Base-by-base conservation (phyloP, 1,140 invertebrate genomes). In the Aradophagus sp. region DNA sequence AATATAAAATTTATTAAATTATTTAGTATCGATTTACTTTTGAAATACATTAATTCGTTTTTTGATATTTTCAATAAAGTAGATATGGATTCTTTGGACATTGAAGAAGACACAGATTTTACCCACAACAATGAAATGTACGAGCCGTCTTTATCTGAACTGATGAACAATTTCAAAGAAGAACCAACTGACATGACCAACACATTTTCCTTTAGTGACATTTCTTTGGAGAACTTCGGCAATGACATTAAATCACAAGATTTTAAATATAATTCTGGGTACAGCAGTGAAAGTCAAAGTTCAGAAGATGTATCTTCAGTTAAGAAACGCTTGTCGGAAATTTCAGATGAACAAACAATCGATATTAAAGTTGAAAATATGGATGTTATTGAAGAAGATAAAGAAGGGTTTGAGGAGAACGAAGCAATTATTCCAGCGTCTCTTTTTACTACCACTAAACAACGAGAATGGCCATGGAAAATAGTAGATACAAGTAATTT, bases 391-490 rank as follows among this genome's bases (percentile, higher is more conserved):
- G 11, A 11, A 7, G 50, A 62, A 32, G 34, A 66, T 0, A 61
- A 39, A 27, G 29, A 62, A 12, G 55, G 61, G 4, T 12, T 1
- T 19, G 41, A 53, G 0, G 2, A 16, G 1, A 29, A 1, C 23
- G 20, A 47, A 39, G 59, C 47, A 39, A 32, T 23, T 32, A 50
- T 62, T 17, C 69, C 66, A 3, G 26, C 41, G 19, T 82, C 82
- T 3, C 50, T 83, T 2, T 84, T 83, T 23, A 79, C 59, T 13
- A 29, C 41, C 5, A 59, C 48, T 3, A 48, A 61, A 39, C 53
- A 16, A 1, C 65, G 79, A 13, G 58, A 73, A 2, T 74, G 68
- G 59, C 80, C 80, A 6, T 82, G 83, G 82, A 72, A 79, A 48
- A 73, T 73, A 45, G 27, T 10, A 31, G 4, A 31, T 11, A 8